Conservation (phyloP, 2,888 invertebrate species). For the Adelphocoris suturalis region DNA sequence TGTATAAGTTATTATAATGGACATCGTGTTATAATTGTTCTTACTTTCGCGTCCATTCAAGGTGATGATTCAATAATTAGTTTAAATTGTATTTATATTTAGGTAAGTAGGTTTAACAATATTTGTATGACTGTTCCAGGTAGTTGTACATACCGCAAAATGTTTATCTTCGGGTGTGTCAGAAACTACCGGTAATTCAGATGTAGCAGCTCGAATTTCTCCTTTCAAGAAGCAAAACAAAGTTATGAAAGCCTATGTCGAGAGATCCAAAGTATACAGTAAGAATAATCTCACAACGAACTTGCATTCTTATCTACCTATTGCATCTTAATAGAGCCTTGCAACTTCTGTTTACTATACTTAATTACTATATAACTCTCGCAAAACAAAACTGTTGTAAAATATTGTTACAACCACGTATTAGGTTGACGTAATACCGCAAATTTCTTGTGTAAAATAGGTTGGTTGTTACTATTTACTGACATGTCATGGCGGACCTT, state of each 20-base stretch:
- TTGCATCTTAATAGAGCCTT: too few species aligned
- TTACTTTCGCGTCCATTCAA: too few species aligned
- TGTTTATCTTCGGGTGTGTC: conserved; percentile 9
- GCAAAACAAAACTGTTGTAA: too few species aligned
- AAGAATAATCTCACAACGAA: conserved; percentile 73
- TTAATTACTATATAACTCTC: too few species aligned
- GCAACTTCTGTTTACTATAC: too few species aligned
- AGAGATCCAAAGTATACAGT: conserved; percentile 89
- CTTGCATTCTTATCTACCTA: too few species aligned
- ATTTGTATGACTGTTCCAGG: not conserved
- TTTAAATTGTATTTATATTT: not conserved
- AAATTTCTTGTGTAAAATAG: too few species aligned
- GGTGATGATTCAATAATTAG: not conserved
- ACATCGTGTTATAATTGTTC: not conserved
- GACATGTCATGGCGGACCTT: too few species aligned
- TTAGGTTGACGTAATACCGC: too few species aligned
- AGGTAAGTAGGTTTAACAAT: not conserved
- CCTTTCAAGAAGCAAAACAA: conserved; percentile 81
- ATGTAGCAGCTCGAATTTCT: not conserved
- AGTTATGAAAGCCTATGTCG: conserved; percentile 93
- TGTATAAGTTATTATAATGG: too few species aligned
- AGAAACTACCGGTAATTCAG: not conserved
- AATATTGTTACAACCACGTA: too few species aligned
- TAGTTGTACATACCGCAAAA: not conserved
- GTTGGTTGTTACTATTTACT: too few species aligned